Percentiles rank a stretch among this genome's conserved stretches.
Conservation (phyloP, 2,113 vertebrate genomes). For the Labeo catla region DNA sequence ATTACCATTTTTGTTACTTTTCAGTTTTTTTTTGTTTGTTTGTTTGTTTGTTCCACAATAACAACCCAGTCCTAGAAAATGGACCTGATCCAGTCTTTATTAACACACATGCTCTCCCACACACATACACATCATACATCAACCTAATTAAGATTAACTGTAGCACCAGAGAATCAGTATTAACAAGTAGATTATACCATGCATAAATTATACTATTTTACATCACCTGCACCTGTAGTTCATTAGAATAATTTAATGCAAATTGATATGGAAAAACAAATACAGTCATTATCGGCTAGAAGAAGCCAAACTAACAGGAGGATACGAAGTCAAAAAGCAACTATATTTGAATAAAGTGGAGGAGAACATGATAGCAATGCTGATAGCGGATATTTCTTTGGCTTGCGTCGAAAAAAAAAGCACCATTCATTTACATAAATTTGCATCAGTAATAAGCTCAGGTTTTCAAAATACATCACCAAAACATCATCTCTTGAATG, state of each 20-base stretch:
- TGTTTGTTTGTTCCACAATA: slow-evolving; percentile 11
- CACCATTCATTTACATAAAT: slow-evolving; percentile 35
- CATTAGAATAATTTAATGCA: slow-evolving; percentile 73
- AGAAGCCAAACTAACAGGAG: not conserved
- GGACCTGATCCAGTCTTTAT: slow-evolving; percentile 75
- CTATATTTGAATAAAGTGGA: not conserved
- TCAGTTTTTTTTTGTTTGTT: too few species aligned
- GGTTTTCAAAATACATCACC: slow-evolving; percentile 1
- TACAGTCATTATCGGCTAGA: slow-evolving; percentile 1
- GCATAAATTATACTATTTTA: slow-evolving; percentile 25
- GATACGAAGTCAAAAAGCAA: not conserved
- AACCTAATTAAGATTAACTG: slow-evolving; percentile 61
- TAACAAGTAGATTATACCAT: slow-evolving; percentile 49
- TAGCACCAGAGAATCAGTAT: slow-evolving; percentile 73
- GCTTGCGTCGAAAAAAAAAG: not conserved
- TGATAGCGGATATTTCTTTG: not conserved
- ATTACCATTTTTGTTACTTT: too few species aligned
- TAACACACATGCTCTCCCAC: slow-evolving; percentile 65
- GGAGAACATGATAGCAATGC: not conserved
- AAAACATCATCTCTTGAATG: not conserved
- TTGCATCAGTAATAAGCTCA: slow-evolving; percentile 31
- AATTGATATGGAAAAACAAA: slow-evolving; percentile 5
- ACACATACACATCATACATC: slow-evolving; percentile 64
- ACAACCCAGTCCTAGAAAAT: slow-evolving; percentile 61
- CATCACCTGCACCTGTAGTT: slow-evolving; percentile 34